phyloP scores from a whole-genome alignment of 2,888 invertebrate species.

The Archips crataeganus region DNA sequence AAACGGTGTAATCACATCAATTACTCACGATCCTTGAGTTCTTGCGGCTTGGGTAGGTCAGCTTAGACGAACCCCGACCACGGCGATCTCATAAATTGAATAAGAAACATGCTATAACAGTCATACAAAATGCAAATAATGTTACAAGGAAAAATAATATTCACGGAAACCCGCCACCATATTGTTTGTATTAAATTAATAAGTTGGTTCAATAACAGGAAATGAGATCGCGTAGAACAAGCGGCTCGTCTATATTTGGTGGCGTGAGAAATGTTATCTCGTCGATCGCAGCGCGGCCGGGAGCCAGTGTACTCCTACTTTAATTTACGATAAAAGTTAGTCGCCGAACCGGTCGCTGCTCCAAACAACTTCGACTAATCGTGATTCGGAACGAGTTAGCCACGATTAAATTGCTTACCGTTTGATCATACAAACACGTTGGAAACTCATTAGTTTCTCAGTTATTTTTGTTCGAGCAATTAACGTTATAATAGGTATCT shows the following conservation, averaged over 20 bases:
- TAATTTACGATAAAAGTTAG: conserved; percentile 51
- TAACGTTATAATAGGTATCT: neutral
- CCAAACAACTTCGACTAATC: conserved; percentile 61
- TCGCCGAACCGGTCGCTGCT: conserved; percentile 49
- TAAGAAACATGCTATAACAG: neutral
- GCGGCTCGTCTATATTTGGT: conserved; percentile 37
- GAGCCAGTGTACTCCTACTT: conserved; percentile 50
- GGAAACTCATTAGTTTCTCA: conserved; percentile 17
- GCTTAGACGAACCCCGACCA: conserved; percentile 9
- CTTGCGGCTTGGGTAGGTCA: conserved; percentile 24
- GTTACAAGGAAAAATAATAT: conserved; percentile 53
- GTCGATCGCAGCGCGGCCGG: conserved; percentile 4
- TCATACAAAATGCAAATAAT: conserved; percentile 17
- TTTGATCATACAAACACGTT: conserved; percentile 45
- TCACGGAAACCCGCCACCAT: conserved; percentile 52
- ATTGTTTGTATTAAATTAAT: conserved; percentile 48
- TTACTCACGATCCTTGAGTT: conserved; percentile 15
- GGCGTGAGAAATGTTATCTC: conserved; percentile 51
- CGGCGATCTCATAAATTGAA: conserved; percentile 9
- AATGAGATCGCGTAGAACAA: conserved; percentile 60
- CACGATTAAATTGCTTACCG: conserved; percentile 56
- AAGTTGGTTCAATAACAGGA: conserved; percentile 60
- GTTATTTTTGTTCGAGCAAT: conserved; percentile 11
- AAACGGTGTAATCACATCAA: conserved; percentile 5
- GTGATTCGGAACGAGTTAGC: conserved; percentile 57